Base-by-base conservation (phyloP, 2,797 vertebrate genomes). In the Myotis findleyi region DNA sequence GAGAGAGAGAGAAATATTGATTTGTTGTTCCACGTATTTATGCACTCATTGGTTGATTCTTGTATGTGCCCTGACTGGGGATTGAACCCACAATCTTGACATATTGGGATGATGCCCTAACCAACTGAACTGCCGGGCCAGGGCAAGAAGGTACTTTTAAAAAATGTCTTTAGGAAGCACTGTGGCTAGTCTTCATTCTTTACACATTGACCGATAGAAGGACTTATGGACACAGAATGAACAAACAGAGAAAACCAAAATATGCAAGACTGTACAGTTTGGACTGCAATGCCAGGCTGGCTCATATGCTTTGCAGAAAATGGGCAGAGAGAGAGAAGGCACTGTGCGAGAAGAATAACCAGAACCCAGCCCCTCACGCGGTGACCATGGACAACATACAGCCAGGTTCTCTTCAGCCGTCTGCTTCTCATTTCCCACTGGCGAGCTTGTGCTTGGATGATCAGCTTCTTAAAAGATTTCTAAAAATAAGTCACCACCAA, bases 401-500 rank as follows among this genome's bases (percentile, higher is more conserved):
- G 84, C 13, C 30, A 27, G 36, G 21, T 5, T 81, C 73, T 76
- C 77, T 55, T 27, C 41, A 7, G 23, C 80, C 83, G 33, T 27
- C 76, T 75, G 87, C 82, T 93, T 41, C 89, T 64, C 94, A 51
- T 36, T 77, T 36, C 72, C 68, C 55, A 30, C 76, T 18, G 62
- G 62, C n/a, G 49, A 41, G 53, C 76, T 30, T 92, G 92, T 80
- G 82, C 41, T 13, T 92, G 59, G 66, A 76, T 84, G 64, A 47
- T 57, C 64, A 75, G 81, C 57, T 89, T 85, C 85, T 88, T 55
- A 59, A 21, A 68, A 20, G n/a, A 89, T 38, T 95, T 92, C 75
- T 59, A 95, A 95, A 93, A 96, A 71, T 90, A 94, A 96, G 38
- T 86, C 27, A 51, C 57, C 79, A 44, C 44, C 77, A 83, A 86